Base-by-base conservation (phyloP, 2,888 invertebrate species). In the Scaeva pyrastri region DNA sequence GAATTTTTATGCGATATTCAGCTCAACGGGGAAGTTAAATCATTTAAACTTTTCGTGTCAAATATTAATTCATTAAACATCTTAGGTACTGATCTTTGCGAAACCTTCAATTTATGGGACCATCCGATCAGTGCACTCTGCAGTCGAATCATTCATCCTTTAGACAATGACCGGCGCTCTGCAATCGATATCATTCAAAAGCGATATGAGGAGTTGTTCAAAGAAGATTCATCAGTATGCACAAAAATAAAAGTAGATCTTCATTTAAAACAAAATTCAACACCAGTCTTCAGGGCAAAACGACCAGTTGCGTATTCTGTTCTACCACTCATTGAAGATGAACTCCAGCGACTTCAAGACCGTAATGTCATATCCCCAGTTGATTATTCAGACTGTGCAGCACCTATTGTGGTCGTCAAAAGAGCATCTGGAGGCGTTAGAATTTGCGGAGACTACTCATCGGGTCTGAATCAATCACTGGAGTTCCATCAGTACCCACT, bases 301-400 rank as follows among this genome's bases (percentile, higher is more conserved):
- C 80, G 82, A 16, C 86, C 75, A 64, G 86, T 88, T 48, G 74
- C 88, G 2, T 88, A 87, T 68, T 88, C 88, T 45, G 81, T 60
- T 19, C 48, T 72, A 26, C 70, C 81, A 10, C 60, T 52, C 0
- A 70, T 89, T n/a, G 83, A 86, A 16, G 55, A 50, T 2, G 81
- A 86, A 50, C n/a, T 88, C 1, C 14, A 39, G 19, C 66, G 82
- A 39, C 77, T 88, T 7, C 66, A 88, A 43, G 43, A 43, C 43
- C 43, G 43, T 43, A 43, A 43, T 43, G 43, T 43, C 43, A 50
- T 50, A 3, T 39, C 39, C 4, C 39, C 81, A 39, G 39, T 39
- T 39, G 39, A 39, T 39, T 39, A 39, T 39, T 50, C 50, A 21
- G 19, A 50, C 50, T 50, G 50, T 19, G 50, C 50, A 50, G 19